Evolutionary conservation across 92 coral and sea anemone species (phyloP), one percentile per base, ranked within the genome.

Genomic region (Heteractis magnifica): DNA sequence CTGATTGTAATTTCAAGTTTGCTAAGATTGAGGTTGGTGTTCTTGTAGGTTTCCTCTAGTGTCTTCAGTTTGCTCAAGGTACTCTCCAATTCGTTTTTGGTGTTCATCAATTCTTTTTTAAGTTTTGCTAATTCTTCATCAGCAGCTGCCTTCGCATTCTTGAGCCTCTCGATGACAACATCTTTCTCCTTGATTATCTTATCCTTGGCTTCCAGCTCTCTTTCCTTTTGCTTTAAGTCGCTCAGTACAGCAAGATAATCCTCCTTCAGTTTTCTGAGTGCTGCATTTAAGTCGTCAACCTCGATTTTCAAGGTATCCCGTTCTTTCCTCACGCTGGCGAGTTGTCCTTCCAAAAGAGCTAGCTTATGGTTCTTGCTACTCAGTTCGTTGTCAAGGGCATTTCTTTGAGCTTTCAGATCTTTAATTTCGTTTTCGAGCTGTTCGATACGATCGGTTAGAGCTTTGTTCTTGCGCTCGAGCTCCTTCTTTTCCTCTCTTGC

Each of bases 321-420:
- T 60, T 93, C 98, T 51, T 91, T 93, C 83, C 80, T 91, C 19
- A 85, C 76, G 64, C 87, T 92, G 76, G 85, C 89, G 72, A 93
- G 88, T 65, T 93, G 93, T 65, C 95, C 89, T 81, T 93, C 98
- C 52, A 80, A 75, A 78, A 93, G 84, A 26, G 89, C 95, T 71
- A 93, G 81, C 82, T 92, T 92, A 76, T 93, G 98, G 8, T 89
- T 80, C 89, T 91, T 93, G 90, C 90, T 93, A 84, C 93, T 91
- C 48, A 93, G 98, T 0, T 93, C 95, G 41, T 80, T 91, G 72
- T 93, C 98, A 77, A 93, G 86, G 34, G 93, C 86, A 79, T 93
- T 93, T 84, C 95, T 91, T 72, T 93, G 91, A 41, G 89, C 91
- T 78, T 93, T 93, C 65, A 93, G 91, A 60, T 89, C 93, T 84